A percentile compares a stretch with the other conserved stretches of the same genome.
Conservation (phyloP, 2,113 vertebrate species). For the Gallinago jamesoni region DNA sequence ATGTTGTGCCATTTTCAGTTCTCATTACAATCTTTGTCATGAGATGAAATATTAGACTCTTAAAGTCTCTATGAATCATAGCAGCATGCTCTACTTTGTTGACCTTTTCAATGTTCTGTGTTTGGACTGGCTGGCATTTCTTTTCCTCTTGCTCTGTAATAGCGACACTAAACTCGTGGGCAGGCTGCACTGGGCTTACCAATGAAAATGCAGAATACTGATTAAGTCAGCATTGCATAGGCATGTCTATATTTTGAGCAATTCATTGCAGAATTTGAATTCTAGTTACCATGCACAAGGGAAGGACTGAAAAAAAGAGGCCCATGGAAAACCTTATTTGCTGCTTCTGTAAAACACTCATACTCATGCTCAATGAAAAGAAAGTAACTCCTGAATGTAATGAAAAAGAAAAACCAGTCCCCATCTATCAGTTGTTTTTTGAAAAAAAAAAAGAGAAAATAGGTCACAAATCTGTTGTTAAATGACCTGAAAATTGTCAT, state of each 20-base stretch:
- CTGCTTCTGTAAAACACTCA: background rate
- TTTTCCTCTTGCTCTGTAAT: slow-evolving; percentile 46
- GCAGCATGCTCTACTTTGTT: slow-evolving; percentile 68
- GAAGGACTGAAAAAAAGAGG: slow-evolving; percentile 10
- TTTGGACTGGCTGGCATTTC: slow-evolving; percentile 81
- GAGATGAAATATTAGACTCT: slow-evolving; percentile 80
- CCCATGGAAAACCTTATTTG: too few species aligned
- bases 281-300: background rate
- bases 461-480: background rate
- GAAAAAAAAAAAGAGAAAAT: background rate
- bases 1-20: slow-evolving; percentile 79
- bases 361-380: background rate
- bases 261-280: slow-evolving; percentile 36
- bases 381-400: background rate
- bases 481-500: background rate
- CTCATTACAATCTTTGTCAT: slow-evolving; percentile 78
- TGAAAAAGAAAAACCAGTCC: background rate
- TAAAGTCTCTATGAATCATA: slow-evolving; percentile 81
- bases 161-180: slow-evolving; percentile 38
- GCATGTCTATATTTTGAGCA: slow-evolving; percentile 35
- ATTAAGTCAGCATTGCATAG: slow-evolving; percentile 54
- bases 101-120: slow-evolving; percentile 83
- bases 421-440: background rate
- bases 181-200: slow-evolving; percentile 50
- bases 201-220: slow-evolving; percentile 70